phyloP scores from a whole-genome alignment of 2,888 invertebrate species.

The Phalangium opilio region DNA sequence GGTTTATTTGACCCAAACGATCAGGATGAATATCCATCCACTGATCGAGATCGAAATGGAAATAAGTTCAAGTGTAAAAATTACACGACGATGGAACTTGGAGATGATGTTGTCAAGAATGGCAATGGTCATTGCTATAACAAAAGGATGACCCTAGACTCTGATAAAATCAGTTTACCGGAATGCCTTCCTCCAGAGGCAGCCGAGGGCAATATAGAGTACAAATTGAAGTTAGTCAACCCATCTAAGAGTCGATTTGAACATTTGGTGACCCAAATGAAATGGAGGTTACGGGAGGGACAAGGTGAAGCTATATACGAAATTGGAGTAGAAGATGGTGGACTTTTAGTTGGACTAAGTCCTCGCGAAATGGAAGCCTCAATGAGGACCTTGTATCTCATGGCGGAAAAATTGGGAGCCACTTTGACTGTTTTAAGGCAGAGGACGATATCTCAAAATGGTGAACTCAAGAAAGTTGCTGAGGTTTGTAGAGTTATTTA shows the following conservation, averaged over 20 bases:
- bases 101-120: too few relatives aligned
- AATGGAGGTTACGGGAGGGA: slow-evolving; percentile 91
- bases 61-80: too few relatives aligned
- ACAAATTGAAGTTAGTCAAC: slow-evolving; percentile 83
- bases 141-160: background rate
- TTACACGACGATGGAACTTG: too few relatives aligned
- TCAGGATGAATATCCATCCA: slow-evolving; percentile 7
- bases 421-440: slow-evolving; percentile 57
- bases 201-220: slow-evolving; percentile 87
- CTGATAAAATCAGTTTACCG: slow-evolving; percentile 8
- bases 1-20: slow-evolving; percentile 17
- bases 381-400: slow-evolving; percentile 62
- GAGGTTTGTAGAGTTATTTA: slow-evolving; percentile 34
- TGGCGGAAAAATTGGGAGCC: slow-evolving; percentile 71
- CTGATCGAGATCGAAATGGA: too few relatives aligned
- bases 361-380: slow-evolving; percentile 72
- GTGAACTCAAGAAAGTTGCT: slow-evolving; percentile 25
- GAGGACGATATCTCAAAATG: slow-evolving; percentile 34
- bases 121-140: too few relatives aligned
- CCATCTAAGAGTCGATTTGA: slow-evolving; percentile 81
- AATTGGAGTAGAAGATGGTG: slow-evolving; percentile 66
- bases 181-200: slow-evolving; percentile 63
- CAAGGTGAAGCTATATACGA: slow-evolving; percentile 96
- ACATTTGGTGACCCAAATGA: slow-evolving; percentile 93
- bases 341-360: slow-evolving; percentile 47